phyloP scores from a whole-genome alignment of 1,140 invertebrate genomes.

The Micrasema minimum region DNA sequence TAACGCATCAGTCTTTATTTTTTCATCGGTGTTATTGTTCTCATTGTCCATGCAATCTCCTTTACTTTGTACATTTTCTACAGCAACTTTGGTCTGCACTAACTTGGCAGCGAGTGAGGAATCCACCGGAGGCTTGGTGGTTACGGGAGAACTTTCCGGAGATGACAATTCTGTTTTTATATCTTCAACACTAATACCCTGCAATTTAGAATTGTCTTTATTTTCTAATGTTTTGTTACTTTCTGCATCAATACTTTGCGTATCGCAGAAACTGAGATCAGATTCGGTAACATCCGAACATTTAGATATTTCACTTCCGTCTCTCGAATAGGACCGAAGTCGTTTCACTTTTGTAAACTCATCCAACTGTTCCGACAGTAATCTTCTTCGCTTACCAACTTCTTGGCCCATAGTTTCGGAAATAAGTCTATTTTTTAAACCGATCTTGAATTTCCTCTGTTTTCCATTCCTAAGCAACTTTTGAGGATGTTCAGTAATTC shows the following conservation, averaged over 20 bases:
- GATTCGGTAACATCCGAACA: conserved; percentile 70
- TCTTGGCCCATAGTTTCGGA: conserved; percentile 65
- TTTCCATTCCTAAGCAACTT: conserved; percentile 75
- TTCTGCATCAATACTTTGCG: conserved; percentile 55
- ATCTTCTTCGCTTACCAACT: conserved; percentile 63
- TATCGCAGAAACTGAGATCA: conserved; percentile 71
- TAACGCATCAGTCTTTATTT: conserved; percentile 54
- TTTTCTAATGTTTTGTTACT: conserved; percentile 49
- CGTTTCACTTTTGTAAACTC: conserved; percentile 67
- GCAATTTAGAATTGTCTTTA: conserved; percentile 27
- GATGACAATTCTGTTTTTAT: conserved; percentile 23
- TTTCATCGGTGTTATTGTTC: conserved; percentile 54
- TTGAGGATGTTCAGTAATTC: conserved; percentile 57
- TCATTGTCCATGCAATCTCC: conserved; percentile 55
- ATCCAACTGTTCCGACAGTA: conserved; percentile 61
- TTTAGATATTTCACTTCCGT: conserved; percentile 68
- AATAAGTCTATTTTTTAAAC: conserved; percentile 65
- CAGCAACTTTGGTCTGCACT: conserved; percentile 19
- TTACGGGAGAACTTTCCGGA: conserved; percentile 49
- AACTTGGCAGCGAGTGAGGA: neutral
- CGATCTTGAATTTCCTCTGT: conserved; percentile 65
- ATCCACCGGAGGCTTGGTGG: conserved; percentile 55
- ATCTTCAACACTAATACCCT: conserved; percentile 20
- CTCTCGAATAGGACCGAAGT: conserved; percentile 69
- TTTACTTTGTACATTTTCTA: conserved; percentile 62